phyloP scores from a whole-genome alignment of 1,140 invertebrate genomes.

The Akabosia matsudoensis region DNA sequence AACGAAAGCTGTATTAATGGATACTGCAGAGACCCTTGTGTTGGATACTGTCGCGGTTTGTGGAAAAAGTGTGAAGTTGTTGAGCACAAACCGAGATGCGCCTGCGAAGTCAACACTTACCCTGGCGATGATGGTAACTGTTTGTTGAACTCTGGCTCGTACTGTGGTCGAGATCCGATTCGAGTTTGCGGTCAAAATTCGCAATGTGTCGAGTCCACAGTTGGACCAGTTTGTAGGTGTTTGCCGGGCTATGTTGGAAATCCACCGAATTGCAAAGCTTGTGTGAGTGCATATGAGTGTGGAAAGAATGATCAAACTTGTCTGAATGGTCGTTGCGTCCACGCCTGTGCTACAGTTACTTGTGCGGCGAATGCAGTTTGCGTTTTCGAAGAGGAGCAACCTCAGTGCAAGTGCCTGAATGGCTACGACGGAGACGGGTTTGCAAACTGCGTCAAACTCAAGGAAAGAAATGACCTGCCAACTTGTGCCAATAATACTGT shows the following conservation, averaged over 20 bases:
- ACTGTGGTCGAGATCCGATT: conserved; percentile 45
- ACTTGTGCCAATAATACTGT: conserved; percentile 76
- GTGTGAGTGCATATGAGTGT: conserved; percentile 75
- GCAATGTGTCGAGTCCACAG: conserved; percentile 45
- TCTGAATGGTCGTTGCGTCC: conserved; percentile 56
- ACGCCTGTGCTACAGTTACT: conserved; percentile 43
- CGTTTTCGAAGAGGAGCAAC: conserved; percentile 42
- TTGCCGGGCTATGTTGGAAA: conserved; percentile 66
- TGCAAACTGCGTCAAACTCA: conserved; percentile 42
- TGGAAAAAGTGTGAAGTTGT: conserved; percentile 47
- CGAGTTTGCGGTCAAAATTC: conserved; percentile 46
- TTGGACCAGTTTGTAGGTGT: conserved; percentile 44
- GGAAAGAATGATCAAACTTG: conserved; percentile 64
- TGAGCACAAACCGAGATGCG: conserved; percentile 45
- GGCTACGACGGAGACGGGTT: conserved; percentile 67
- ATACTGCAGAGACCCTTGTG: conserved; percentile 66
- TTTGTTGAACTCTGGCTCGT: conserved; percentile 44
- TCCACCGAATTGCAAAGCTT: conserved; percentile 73
- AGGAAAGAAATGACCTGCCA: conserved; percentile 59
- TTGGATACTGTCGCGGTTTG: conserved; percentile 48
- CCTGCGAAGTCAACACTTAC: conserved; percentile 46
- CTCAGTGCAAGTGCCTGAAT: conserved; percentile 45
- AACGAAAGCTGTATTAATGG: conserved; percentile 63
- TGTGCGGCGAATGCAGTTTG: conserved; percentile 45
- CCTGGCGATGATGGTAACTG: conserved; percentile 46